Evolutionary conservation across 2,888 invertebrate genomes (phyloP).

Genomic region (Cephus sareptanus): DNA sequence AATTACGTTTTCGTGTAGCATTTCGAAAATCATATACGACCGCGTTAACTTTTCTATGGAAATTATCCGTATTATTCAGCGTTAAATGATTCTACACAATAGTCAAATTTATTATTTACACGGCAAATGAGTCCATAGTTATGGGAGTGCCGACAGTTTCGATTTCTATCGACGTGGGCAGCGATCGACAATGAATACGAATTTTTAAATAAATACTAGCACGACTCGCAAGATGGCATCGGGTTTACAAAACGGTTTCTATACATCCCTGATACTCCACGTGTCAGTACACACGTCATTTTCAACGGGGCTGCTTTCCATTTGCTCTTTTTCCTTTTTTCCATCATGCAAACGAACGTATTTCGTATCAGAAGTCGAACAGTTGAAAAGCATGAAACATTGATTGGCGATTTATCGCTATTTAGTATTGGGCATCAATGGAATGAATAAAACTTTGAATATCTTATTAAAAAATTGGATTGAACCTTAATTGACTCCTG

Average conservation of each 20-base stretch:
- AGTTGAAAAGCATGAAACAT: no score
- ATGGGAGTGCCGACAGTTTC: conserved; percentile 18
- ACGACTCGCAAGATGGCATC: neutral
- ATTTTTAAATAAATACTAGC: neutral
- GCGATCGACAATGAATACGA: conserved; percentile 26
- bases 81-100: neutral
- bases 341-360: conserved; percentile 13
- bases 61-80: neutral
- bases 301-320: conserved; percentile 1
- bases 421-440: neutral
- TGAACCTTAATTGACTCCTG: neutral
- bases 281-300: neutral
- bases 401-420: neutral
- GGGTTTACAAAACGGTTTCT: neutral
- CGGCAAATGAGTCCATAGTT: conserved; percentile 24
- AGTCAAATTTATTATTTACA: conserved; percentile 31
- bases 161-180: conserved; percentile 21
- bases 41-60: neutral
- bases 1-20: neutral
- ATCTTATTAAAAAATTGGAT: neutral
- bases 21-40: neutral
- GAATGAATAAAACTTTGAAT: neutral
- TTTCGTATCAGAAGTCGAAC: neutral
- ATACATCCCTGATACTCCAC: neutral
- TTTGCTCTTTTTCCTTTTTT: neutral